Base-by-base conservation (phyloP, 2,797 vertebrate species). In the Spatula clypeata region DNA sequence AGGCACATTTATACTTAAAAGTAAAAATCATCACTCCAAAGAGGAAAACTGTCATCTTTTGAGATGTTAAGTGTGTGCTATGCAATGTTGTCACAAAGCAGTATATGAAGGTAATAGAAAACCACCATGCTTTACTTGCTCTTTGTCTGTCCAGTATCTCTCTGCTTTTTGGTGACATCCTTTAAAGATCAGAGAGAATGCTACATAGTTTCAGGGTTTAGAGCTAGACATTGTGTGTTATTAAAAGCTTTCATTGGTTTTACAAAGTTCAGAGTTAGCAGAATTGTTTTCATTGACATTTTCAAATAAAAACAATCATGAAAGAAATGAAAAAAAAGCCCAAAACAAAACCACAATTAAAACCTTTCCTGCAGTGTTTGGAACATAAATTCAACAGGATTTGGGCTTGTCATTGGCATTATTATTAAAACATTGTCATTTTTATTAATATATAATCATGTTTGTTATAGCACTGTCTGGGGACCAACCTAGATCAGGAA, bases 271-370 rank as follows among this genome's bases (percentile, higher is more conserved):
- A 92, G 61, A 66, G 60, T 82, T 73, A 70, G 60, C 34, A 75
- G 32, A 90, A 91, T 88, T 90, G 64, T 92, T 97, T 86, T 94
- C 75, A 74, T 31, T 73, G 66, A 88, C 62, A 38, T 96, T 95
- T 94, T 72, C 42, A 86, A 79, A 87, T 62, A 60, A 83, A 92
- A 94, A 86, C 79, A 84, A 31, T 81, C 55, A 76, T 86, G 66
- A 93, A 95, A 94, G 53, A 88, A 85, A n/a, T 18, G 61, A 86
- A 79, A 89, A 92, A 86, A 90, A 51, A 51, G 23, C 23, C 62
- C 42, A 83, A 94, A 82, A 73, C 38, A 8, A 57, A 87, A 36
- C 58, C 71, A 92, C 64, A 96, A 79, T 71, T 88, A 85, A 93
- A 89, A 87, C 24, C n/a, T 90, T 84, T 84, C 74, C 61, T 81